A percentile compares a stretch with the other conserved stretches of the same genome.
phyloP scores from a whole-genome alignment of 2,888 invertebrate species.

The Chydorus sphaericus region DNA sequence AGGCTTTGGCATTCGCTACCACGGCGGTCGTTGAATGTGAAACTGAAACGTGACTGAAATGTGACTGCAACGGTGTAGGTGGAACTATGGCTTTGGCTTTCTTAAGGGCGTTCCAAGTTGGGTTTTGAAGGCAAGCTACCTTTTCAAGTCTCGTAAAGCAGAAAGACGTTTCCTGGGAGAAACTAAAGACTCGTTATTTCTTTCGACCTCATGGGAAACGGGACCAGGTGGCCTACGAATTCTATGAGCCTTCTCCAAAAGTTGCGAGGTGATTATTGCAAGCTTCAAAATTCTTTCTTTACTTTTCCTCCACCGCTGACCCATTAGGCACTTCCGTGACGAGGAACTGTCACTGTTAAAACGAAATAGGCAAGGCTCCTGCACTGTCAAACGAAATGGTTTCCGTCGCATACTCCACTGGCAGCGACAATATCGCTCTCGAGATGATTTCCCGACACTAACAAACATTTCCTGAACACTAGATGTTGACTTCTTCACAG shows the following conservation, averaged over 20 bases:
- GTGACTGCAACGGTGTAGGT: neutral
- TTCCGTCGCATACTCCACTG: neutral
- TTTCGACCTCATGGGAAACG: too few relatives aligned
- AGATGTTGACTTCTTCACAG: neutral
- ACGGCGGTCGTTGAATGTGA: neutral
- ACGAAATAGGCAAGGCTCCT: too few relatives aligned
- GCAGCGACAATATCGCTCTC: neutral
- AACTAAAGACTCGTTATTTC: too few relatives aligned
- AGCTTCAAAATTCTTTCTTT: neutral
- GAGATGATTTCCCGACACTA: neutral
- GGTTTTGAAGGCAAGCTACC: neutral
- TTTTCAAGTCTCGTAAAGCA: slow-evolving; percentile 3
- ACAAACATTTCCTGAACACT: neutral
- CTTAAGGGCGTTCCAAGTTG: neutral
- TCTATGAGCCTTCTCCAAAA: slow-evolving; percentile 1
- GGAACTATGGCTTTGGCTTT: slow-evolving; percentile 9
- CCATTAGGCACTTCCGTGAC: too few relatives aligned
- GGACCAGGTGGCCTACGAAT: too few relatives aligned
- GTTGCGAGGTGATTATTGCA: neutral
- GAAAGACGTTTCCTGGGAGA: slow-evolving; percentile 2
- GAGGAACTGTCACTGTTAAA: too few relatives aligned
- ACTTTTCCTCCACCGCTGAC: neutral
- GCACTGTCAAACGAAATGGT: neutral
- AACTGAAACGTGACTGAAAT: neutral
- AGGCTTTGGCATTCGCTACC: slow-evolving; percentile 9